A percentile compares a stretch with the other conserved stretches of the same genome.
These are phyloP conservation scores for Danio albolineatus DNA, from an alignment of 2,797 vertebrate genomes.

Conservation along the genomic window DNA sequence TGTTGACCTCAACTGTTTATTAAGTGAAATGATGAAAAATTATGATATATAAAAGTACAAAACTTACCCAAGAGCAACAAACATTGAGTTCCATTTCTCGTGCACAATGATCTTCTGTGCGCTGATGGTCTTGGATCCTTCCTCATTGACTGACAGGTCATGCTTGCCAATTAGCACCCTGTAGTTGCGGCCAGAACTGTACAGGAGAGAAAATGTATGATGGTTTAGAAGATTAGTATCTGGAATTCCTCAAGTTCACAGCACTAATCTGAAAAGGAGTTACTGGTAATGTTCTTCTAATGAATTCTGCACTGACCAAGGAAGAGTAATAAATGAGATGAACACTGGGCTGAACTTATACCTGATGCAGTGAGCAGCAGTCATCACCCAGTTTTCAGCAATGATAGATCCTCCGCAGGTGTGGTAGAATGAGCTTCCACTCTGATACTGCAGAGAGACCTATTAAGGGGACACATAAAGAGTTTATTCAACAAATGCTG, in stretches of 20 bases:
- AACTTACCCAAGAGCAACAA: slow-evolving; percentile 78
- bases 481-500: neutral
- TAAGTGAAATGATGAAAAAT: neutral
- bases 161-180: slow-evolving; percentile 81
- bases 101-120: slow-evolving; percentile 80
- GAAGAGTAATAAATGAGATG: neutral
- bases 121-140: slow-evolving; percentile 73
- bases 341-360: slow-evolving; percentile 53
- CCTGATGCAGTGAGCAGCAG: slow-evolving; percentile 86
- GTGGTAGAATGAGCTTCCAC: slow-evolving; percentile 75
- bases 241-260: neutral
- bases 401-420: slow-evolving; percentile 84
- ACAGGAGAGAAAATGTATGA: slow-evolving; percentile 17
- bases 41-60: neutral
- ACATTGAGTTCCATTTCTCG: slow-evolving; percentile 79
- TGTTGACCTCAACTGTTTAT: neutral
- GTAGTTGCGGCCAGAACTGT: slow-evolving; percentile 73
- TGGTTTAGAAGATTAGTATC: neutral
- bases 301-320: neutral
- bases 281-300: neutral
- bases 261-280: neutral
- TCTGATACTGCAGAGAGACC: slow-evolving; percentile 83
- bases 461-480: slow-evolving; percentile 47
- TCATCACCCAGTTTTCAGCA: slow-evolving; percentile 86
- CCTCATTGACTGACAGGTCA: slow-evolving; percentile 77